These are phyloP conservation scores for Mimas tiliae DNA, from an alignment of 2,888 invertebrate genomes.

Conservation along the genomic window DNA sequence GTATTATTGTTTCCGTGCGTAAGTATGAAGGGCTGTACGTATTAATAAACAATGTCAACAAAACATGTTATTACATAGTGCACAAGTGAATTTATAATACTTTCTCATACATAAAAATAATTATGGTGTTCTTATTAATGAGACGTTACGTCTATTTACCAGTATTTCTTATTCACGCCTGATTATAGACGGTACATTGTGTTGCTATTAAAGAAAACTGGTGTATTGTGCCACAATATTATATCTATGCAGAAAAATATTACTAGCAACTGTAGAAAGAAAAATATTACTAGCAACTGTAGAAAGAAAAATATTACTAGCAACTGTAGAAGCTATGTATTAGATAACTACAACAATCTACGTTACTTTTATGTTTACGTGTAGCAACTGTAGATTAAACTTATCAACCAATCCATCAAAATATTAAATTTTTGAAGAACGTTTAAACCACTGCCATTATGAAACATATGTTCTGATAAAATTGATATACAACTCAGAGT, in stretches of 20 bases:
- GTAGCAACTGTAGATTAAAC: not conserved
- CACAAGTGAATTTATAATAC: slow-evolving; percentile 6
- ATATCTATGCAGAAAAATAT: not conserved
- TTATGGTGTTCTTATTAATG: not conserved
- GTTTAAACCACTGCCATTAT: not conserved
- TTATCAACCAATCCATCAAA: not conserved
- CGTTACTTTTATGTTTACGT: not conserved
- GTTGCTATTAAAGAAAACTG: not conserved
- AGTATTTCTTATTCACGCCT: not conserved
- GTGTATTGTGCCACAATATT: not conserved
- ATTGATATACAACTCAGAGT: not conserved
- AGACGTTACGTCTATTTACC: slow-evolving; percentile 2
- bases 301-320: not conserved
- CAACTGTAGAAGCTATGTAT: not conserved
- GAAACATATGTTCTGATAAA: not conserved
- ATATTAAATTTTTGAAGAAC: not conserved
- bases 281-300: not conserved
- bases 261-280: not conserved
- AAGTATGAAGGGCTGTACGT: not conserved
- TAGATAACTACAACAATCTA: not conserved
- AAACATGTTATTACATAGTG: slow-evolving; percentile 1
- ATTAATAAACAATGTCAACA: not conserved
- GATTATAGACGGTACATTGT: not conserved
- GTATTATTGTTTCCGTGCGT: not conserved
- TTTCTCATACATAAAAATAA: slow-evolving; percentile 1